Evolutionary conservation across 37 sponge, comb jelly and placozoan genomes (phyloP).

Genomic region (Bolinopsis microptera): DNA sequence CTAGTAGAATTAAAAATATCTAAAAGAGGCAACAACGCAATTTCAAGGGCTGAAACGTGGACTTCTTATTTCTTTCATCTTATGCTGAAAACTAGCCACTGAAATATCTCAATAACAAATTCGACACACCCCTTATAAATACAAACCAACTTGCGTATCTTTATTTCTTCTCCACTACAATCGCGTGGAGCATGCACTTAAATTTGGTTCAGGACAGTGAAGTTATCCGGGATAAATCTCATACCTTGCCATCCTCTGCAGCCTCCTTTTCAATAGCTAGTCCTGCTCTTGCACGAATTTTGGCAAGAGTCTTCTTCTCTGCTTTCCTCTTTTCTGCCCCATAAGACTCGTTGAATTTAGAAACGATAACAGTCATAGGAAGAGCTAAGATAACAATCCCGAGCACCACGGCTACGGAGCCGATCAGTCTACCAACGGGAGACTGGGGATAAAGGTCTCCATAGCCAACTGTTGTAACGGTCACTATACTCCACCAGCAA

Average conservation of each 20-base stretch:
- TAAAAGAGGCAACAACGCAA: too few species aligned
- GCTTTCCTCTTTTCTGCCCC: slow-evolving; percentile 62
- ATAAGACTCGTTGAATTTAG: slow-evolving; percentile 62
- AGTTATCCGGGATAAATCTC: too few species aligned
- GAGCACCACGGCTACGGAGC: slow-evolving; percentile 60
- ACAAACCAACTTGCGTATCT: not conserved
- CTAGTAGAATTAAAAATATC: too few species aligned
- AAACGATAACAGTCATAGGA: slow-evolving; percentile 63
- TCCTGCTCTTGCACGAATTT: slow-evolving; percentile 38
- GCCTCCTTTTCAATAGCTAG: not conserved
- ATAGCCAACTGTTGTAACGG: slow-evolving; percentile 56
- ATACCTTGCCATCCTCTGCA: not conserved
- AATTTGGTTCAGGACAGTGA: not conserved
- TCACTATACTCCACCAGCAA: slow-evolving; percentile 53
- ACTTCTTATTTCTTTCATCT: not conserved
- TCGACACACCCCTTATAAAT: not conserved
- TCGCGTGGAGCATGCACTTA: not conserved
- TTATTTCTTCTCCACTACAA: not conserved
- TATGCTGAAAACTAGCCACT: not conserved
- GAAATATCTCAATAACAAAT: not conserved
- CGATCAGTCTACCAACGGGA: slow-evolving; percentile 43
- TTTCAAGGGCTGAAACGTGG: too few species aligned
- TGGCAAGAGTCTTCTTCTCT: slow-evolving; percentile 62
- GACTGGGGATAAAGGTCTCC: slow-evolving; percentile 25
- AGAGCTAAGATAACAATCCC: slow-evolving; percentile 62